Percentiles rank a stretch among this genome's conserved stretches.
Conservation (phyloP, 2,888 invertebrate genomes). For the Diploptera punctata region DNA sequence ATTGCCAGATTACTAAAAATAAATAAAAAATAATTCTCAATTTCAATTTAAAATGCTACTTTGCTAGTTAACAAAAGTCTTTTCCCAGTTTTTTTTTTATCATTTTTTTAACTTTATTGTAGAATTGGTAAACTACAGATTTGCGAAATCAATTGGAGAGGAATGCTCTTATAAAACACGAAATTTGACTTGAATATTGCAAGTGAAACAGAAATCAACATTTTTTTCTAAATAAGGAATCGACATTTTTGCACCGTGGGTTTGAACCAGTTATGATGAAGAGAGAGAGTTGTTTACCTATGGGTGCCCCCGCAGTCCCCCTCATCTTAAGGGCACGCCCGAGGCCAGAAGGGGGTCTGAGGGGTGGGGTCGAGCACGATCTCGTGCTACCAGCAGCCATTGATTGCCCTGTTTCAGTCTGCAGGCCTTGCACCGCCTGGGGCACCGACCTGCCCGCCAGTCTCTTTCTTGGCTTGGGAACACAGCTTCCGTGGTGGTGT, state of each 20-base stretch:
- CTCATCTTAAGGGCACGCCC: background rate
- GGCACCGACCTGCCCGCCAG: background rate
- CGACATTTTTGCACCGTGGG: background rate
- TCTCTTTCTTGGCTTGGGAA: background rate
- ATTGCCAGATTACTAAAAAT: no score
- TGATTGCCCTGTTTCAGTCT: slow-evolving; percentile 24
- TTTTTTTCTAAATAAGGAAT: background rate
- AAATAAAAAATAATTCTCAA: no score
- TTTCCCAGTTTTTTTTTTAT: no score
- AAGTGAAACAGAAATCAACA: no score
- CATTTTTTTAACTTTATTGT: no score
- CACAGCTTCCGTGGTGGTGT: background rate
- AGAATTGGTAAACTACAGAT: no score
- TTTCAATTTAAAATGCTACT: no score
- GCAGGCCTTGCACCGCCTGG: slow-evolving; percentile 13
- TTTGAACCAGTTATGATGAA: background rate
- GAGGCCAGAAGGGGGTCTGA: slow-evolving; percentile 14
- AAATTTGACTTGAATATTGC: no score
- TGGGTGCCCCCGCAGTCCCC: slow-evolving; percentile 12
- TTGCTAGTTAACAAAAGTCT: no score
- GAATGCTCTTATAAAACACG: no score
- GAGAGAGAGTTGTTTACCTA: slow-evolving; percentile 15
- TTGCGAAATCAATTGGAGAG: no score
- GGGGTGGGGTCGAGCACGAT: slow-evolving; percentile 22
- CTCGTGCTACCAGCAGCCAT: slow-evolving; percentile 31